These are phyloP conservation scores for Lophius americanus DNA, from an alignment of 2,797 vertebrate species.

Conservation along the genomic window DNA sequence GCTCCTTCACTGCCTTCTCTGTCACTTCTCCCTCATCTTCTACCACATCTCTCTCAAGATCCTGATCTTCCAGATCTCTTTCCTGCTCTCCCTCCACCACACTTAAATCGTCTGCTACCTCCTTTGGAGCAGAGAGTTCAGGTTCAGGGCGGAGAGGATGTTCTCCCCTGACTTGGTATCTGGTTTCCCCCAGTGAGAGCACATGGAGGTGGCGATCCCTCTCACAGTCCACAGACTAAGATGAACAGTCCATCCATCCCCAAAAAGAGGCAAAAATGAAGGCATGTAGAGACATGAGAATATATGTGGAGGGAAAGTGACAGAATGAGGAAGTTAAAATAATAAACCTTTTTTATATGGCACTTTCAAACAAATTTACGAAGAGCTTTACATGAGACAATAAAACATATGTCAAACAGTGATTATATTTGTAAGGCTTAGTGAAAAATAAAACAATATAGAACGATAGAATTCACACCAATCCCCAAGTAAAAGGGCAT, in stretches of 20 bases:
- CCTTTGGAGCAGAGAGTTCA: constrained; percentile 28
- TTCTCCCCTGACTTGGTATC: constrained; percentile 48
- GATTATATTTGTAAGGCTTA: too few species aligned
- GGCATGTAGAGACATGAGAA: constrained; percentile 64
- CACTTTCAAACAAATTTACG: too few species aligned
- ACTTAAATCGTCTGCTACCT: constrained; percentile 34
- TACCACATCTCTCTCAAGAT: not conserved
- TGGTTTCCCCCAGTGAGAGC: constrained; percentile 47
- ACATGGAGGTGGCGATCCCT: constrained; percentile 55
- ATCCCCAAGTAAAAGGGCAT: too few species aligned
- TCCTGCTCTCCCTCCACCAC: constrained; percentile 6
- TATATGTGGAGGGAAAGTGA: constrained; percentile 14
- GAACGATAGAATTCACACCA: too few species aligned
- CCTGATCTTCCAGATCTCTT: not conserved
- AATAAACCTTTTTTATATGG: too few species aligned
- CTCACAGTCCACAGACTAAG: constrained; percentile 78
- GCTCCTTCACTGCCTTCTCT: constrained; percentile 3
- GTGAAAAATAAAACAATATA: too few species aligned
- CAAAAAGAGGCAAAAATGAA: constrained; percentile 47
- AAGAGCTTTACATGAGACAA: too few species aligned
- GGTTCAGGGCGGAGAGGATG: constrained; percentile 48
- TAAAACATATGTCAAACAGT: too few species aligned
- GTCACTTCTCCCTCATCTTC: not conserved
- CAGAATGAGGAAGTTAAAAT: constrained; percentile 17
- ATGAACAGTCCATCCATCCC: constrained; percentile 43